Percentiles rank a stretch among this genome's conserved stretches.
These are phyloP conservation scores for Neopelma chrysocephalum DNA, from an alignment of 2,797 vertebrate genomes.

Conservation along the genomic window DNA sequence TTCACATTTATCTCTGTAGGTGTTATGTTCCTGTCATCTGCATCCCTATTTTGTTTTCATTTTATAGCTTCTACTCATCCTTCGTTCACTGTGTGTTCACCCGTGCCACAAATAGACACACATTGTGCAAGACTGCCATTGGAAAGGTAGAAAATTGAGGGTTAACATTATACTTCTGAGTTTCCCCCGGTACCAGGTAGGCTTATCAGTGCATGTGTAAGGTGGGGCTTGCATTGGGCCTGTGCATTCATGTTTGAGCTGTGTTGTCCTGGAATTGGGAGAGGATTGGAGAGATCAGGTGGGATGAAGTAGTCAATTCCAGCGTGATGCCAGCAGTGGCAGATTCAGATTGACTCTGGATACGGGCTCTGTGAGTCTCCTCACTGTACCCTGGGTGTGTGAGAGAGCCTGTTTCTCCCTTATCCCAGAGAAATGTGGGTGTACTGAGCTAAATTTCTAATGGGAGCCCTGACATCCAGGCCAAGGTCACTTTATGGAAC, in stretches of 20 bases:
- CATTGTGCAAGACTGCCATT: neutral
- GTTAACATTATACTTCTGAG: neutral
- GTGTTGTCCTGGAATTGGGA: neutral
- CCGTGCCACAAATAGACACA: accelerated
- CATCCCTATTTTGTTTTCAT: neutral
- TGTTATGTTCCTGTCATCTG: neutral
- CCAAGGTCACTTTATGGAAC: neutral
- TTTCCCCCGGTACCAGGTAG: neutral
- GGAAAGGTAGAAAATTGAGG: neutral
- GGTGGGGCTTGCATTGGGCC: neutral
- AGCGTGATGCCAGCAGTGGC: accelerated
- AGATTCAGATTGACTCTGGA: neutral
- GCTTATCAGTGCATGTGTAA: neutral
- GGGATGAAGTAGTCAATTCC: neutral
- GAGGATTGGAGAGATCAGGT: neutral
- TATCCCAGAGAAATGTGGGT: neutral
- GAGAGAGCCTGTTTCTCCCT: neutral
- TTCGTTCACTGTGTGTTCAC: neutral
- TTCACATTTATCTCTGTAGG: slow-evolving; percentile 95
- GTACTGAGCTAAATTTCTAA: neutral
- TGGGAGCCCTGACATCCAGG: neutral
- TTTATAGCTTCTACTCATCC: neutral
- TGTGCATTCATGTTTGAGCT: neutral
- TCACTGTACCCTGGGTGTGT: neutral
- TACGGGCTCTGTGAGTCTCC: neutral